A percentile compares a stretch with the other conserved stretches of the same genome.
Conservation (phyloP, 2,888 invertebrate species). For the Sarcophaga caerulescens region DNA sequence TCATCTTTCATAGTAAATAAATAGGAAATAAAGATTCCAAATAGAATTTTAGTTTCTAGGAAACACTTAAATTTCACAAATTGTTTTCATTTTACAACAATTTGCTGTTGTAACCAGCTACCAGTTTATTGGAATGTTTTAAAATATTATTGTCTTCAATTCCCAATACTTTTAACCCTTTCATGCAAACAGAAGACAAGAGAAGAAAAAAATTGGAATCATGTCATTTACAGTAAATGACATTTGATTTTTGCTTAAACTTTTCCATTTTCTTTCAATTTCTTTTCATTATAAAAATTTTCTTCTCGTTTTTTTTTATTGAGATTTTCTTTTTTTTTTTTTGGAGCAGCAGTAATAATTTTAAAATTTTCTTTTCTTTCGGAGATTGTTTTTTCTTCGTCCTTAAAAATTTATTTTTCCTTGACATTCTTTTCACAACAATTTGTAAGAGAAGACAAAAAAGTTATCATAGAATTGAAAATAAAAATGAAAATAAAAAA, state of each 20-base stretch:
- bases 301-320: too few relatives aligned
- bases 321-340: too few relatives aligned
- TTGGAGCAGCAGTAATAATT: background rate
- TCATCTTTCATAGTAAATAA: too few relatives aligned
- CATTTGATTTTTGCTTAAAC: constrained; percentile 21
- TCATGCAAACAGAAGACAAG: background rate
- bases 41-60: background rate
- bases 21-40: background rate
- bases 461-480: constrained; percentile 40
- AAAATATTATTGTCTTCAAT: background rate
- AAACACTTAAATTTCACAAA: background rate
- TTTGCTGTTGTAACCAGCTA: background rate
- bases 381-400: background rate
- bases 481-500: constrained; percentile 5
- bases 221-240: constrained; percentile 19
- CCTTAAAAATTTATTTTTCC: constrained; percentile 23
- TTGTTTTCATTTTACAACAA: constrained; percentile 3
- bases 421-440: constrained; percentile 55
- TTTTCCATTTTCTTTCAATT: background rate
- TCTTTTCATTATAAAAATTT: background rate
- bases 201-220: background rate
- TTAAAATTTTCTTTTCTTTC: background rate
- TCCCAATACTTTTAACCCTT: constrained; percentile 12
- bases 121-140: background rate
- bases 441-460: constrained; percentile 53